Base-by-base conservation (phyloP, 2,888 invertebrate species). In the Acronicta psi region DNA sequence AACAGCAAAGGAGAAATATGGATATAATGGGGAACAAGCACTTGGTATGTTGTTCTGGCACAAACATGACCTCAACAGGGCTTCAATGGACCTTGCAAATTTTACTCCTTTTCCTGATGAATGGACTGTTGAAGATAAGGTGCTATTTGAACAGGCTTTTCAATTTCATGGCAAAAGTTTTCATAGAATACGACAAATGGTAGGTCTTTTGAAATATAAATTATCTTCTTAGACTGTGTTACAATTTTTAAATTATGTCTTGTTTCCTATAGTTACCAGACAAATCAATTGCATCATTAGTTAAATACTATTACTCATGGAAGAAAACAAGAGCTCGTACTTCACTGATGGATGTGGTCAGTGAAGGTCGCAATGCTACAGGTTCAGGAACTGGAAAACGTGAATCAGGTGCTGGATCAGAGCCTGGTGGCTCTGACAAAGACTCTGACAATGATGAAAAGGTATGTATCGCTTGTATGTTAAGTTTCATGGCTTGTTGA, bases 111-210 rank as follows among this genome's bases (percentile, higher is more conserved):
- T 99, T 82, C 99, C 99, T 13, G 99, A 99, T 91, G 99, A 99
- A 85, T 99, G 99, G 99, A 98, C 99, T 2, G 97, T 98, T 0
- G 99, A 99, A 90, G 99, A 99, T 86, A 99, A 99, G 94, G 99
- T 99, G 46, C 94, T 99, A 13, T 99, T 99, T 93, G 99, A 99
- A 86, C 99, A 99, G 91, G 99, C 99, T 36, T 99, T 99, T 90
- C 98, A 98, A 85, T 99, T 99, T 88, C 99, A 99, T 91, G 99
- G 99, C 46, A 99, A 99, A 94, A 98, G 98, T 90, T 99, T 99
- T 94, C 98, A 99, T 86, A 96, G 98, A 85, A 99, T 99, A 88
- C 95, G 98, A 76, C 99, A 99, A 95, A 99, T 99, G 99, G 99
- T 99, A 94, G 91, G 88, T 80, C 53, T 11, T 31, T n/a, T 5